These are phyloP conservation scores for Galemys pyrenaicus DNA, from an alignment of 2,113 vertebrate species.

Conservation along the genomic window DNA sequence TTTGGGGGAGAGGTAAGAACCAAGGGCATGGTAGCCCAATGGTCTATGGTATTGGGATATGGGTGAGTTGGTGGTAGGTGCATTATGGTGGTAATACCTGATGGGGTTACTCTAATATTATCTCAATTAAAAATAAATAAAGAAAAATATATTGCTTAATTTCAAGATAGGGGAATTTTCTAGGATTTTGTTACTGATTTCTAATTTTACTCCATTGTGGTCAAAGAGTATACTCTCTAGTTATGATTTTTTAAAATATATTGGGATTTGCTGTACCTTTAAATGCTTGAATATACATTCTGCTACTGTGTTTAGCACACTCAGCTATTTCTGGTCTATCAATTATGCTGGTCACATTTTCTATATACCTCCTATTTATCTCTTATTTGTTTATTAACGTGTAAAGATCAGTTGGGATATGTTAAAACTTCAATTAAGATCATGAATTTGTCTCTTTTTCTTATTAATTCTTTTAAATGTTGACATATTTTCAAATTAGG, in stretches of 20 bases:
- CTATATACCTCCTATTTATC: not conserved
- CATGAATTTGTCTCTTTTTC: not conserved
- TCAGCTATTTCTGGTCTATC: not conserved
- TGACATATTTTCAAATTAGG: not conserved
- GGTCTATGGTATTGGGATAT: no score
- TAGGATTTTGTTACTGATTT: not conserved
- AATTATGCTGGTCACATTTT: not conserved
- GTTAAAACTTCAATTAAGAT: not conserved
- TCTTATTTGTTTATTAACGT: not conserved
- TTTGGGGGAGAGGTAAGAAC: no score
- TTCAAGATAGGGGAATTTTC: not conserved
- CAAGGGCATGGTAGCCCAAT: no score
- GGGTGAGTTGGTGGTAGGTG: no score
- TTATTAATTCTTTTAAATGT: not conserved
- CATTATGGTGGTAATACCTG: no score
- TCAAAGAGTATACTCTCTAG: not conserved
- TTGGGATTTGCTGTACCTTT: not conserved
- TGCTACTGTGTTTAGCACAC: not conserved
- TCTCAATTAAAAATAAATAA: no score
- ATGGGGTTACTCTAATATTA: no score
- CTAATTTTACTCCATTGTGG: not conserved
- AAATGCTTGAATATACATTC: not conserved
- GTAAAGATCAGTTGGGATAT: not conserved
- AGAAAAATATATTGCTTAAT: not conserved
- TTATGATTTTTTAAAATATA: not conserved